A percentile compares a stretch with the other conserved stretches of the same genome.
These are phyloP conservation scores for Papilio glaucus DNA, from an alignment of 1,140 invertebrate species.

Conservation along the genomic window DNA sequence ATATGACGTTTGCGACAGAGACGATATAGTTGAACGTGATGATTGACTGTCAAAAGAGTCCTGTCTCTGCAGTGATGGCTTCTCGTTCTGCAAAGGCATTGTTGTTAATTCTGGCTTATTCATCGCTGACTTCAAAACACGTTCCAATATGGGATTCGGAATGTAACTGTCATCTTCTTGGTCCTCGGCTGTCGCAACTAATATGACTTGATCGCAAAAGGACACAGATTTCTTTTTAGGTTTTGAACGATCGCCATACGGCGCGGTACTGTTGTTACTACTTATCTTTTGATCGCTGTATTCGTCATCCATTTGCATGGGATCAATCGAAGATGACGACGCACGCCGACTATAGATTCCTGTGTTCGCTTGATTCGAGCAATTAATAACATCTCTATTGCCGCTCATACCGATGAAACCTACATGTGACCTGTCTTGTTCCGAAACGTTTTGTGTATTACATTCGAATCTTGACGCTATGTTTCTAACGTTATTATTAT, in stretches of 20 bases:
- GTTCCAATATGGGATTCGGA: constrained; percentile 94
- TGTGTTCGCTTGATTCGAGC: constrained; percentile 67
- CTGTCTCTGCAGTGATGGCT: constrained; percentile 75
- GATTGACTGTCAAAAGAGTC: constrained; percentile 84
- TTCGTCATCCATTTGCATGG: constrained; percentile 78
- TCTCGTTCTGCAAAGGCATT: constrained; percentile 76
- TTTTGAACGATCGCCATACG: constrained; percentile 78
- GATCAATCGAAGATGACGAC: constrained; percentile 77
- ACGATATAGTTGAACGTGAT: constrained; percentile 79
- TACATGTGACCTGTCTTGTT: constrained; percentile 67
- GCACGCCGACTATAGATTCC: constrained; percentile 67
- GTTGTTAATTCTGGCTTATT: constrained; percentile 88
- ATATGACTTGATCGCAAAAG: constrained; percentile 95
- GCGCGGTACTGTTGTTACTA: constrained; percentile 43
- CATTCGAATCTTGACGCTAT: constrained; percentile 93
- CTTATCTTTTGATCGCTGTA: constrained; percentile 64
- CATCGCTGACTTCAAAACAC: constrained; percentile 92
- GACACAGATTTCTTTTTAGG: constrained; percentile 96
- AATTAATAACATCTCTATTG: constrained; percentile 76
- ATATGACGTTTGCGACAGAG: constrained; percentile 72
- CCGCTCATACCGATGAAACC: constrained; percentile 67
- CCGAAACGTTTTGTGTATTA: constrained; percentile 66
- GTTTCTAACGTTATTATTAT: constrained; percentile 87
- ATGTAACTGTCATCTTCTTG: constrained; percentile 95
- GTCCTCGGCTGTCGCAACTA: constrained; percentile 95